Base-by-base conservation (phyloP, 2,113 vertebrate genomes). In the Lagopus muta region DNA sequence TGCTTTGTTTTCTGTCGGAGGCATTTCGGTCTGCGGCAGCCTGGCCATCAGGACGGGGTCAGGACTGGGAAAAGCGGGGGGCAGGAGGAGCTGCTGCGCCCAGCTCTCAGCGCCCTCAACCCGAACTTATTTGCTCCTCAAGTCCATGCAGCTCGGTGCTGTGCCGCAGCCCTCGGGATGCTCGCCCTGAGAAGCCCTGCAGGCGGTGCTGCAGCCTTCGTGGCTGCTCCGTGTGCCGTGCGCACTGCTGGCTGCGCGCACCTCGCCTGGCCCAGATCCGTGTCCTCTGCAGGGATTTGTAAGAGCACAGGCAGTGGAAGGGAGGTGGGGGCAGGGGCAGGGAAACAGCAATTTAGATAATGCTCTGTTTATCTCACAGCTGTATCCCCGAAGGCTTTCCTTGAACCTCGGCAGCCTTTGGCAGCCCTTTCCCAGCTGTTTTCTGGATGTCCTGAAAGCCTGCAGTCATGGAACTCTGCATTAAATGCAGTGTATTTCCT, bases 81-180 rank as follows among this genome's bases (percentile, higher is more conserved):
- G n/a, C 42, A 57, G 11, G 57, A 34, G 28, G 42, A 42, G 47
- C 15, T 10, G 15, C 71, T 45, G 19, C 40, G 79, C 20, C 27
- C 36, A 22, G 3, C 13, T 38, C 38, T 22, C 20, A 1, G 27
- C 9, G 66, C 30, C 34, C 48, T 42, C 48, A 32, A 55, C 30
- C 30, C 36, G 36, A 21, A 18, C 38, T 52, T 1, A 1, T 8
- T 4, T 3, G 17, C 28, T n/a, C 27, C 8, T 13, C 6, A 0
- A 1, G 4, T 5, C 1, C 12, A 11, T 9, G 10, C 57, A 1
- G 38, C 1, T 32, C 11, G 1, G 55, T 2, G 55, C 72, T 14
- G 27, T 20, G 28, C 24, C 5, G 25, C 8, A 1, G 15, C 28
- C 34, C 52, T 47, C 30, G 61, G 45, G 48, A 50, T 24, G 48